Conservation (phyloP, 2,113 vertebrate genomes). For the Lipophrys pholis region DNA sequence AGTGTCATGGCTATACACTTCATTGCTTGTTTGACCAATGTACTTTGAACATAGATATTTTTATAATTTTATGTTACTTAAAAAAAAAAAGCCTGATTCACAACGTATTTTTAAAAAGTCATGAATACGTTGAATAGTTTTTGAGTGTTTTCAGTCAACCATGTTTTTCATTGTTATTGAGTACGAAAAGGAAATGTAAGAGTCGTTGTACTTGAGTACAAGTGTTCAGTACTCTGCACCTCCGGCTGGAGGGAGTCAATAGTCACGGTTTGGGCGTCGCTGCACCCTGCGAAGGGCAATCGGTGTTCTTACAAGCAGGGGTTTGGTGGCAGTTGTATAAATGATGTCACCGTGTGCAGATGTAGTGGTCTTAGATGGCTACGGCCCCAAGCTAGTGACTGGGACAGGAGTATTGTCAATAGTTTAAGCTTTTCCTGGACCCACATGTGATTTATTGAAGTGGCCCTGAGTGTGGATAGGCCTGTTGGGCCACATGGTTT, state of each 20-base stretch:
- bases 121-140: too few relatives aligned
- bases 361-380: constrained; percentile 52
- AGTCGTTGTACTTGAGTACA: too few relatives aligned
- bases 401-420: constrained; percentile 60
- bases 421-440: constrained; percentile 42
- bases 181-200: too few relatives aligned
- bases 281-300: constrained; percentile 59
- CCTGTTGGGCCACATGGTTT: constrained; percentile 47
- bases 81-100: too few relatives aligned
- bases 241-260: not conserved
- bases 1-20: too few relatives aligned
- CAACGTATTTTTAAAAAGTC: too few relatives aligned
- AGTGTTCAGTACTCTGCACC: too few relatives aligned
- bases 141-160: too few relatives aligned
- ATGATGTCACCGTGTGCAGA: constrained; percentile 65
- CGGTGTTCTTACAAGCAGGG: constrained; percentile 45
- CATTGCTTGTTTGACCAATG: too few relatives aligned
- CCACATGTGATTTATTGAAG: constrained; percentile 63
- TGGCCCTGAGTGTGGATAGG: constrained; percentile 51
- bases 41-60: too few relatives aligned
- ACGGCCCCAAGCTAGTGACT: constrained; percentile 42
- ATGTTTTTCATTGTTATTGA: too few relatives aligned
- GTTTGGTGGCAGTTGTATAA: constrained; percentile 71
- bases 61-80: too few relatives aligned
- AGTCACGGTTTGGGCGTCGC: constrained; percentile 28